Conservation (phyloP, 2,113 vertebrate genomes). For the Xenus cinereus region DNA sequence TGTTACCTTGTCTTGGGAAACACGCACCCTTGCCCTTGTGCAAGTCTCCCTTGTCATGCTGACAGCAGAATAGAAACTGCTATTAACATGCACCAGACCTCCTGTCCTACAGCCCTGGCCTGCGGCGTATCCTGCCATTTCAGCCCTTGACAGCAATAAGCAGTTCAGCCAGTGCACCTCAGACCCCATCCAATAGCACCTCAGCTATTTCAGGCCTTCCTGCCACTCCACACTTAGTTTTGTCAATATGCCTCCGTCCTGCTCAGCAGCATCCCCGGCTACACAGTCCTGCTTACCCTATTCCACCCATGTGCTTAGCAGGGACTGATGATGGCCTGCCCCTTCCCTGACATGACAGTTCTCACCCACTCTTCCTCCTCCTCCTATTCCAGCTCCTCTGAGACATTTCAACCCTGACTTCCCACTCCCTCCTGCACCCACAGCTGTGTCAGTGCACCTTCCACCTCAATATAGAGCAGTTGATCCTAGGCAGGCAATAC, state of each 20-base stretch:
- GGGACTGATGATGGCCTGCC: not conserved
- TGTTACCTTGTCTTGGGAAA: not conserved
- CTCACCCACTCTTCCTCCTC: not conserved
- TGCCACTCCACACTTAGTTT: not conserved
- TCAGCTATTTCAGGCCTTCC: not conserved
- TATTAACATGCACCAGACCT: not conserved
- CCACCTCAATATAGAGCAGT: not conserved
- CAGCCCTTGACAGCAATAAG: not conserved
- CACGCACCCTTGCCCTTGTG: not conserved
- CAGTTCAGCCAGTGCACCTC: not conserved
- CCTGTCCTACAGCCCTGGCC: not conserved
- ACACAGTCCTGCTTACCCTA: not conserved
- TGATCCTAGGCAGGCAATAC: not conserved
- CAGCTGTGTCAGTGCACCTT: not conserved
- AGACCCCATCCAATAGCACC: not conserved
- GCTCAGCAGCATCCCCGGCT: not conserved
- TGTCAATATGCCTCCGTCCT: not conserved
- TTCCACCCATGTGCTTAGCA: not conserved
- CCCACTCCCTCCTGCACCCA: rapidly evolving
- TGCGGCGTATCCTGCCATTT: not conserved
- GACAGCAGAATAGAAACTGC: not conserved
- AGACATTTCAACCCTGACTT: not conserved
- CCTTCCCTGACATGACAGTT: not conserved
- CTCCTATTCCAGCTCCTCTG: not conserved
- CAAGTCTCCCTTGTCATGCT: not conserved